Conservation (phyloP, 1,140 invertebrate genomes). For the Cyclargus thomasi region DNA sequence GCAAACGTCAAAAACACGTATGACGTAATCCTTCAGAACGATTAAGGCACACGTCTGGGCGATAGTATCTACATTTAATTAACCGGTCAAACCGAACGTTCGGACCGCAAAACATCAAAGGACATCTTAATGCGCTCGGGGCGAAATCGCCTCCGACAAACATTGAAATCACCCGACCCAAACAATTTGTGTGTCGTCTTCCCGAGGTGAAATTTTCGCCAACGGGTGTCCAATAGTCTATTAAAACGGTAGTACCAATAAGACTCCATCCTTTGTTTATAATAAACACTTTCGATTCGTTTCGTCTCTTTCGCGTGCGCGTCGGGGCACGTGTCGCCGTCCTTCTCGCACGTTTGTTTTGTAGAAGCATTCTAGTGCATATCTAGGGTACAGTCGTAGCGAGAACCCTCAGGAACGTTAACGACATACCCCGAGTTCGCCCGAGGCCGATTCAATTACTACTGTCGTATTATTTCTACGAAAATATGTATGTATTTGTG, state of each 20-base stretch:
- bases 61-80: constrained; percentile 65
- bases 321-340: constrained; percentile 26
- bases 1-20: constrained; percentile 14
- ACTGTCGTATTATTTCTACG: constrained; percentile 71
- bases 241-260: constrained; percentile 72
- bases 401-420: constrained; percentile 70
- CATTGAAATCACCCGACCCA: constrained; percentile 51
- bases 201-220: constrained; percentile 63
- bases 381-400: constrained; percentile 57
- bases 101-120: constrained; percentile 70
- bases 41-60: constrained; percentile 53
- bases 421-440: constrained; percentile 66
- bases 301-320: constrained; percentile 34
- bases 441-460: constrained; percentile 74
- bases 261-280: constrained; percentile 73
- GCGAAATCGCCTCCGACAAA: constrained; percentile 59
- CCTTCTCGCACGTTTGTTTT: constrained; percentile 46
- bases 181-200: constrained; percentile 62
- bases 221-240: constrained; percentile 67
- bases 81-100: constrained; percentile 62
- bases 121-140: constrained; percentile 67
- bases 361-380: constrained; percentile 63
- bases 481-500: constrained; percentile 71
- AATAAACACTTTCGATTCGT: constrained; percentile 66
- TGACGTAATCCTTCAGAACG: constrained; percentile 44